Percentiles rank a stretch among this genome's conserved stretches.
These are phyloP conservation scores for Anabas testudineus DNA, from an alignment of 2,797 vertebrate genomes.

Conservation along the genomic window DNA sequence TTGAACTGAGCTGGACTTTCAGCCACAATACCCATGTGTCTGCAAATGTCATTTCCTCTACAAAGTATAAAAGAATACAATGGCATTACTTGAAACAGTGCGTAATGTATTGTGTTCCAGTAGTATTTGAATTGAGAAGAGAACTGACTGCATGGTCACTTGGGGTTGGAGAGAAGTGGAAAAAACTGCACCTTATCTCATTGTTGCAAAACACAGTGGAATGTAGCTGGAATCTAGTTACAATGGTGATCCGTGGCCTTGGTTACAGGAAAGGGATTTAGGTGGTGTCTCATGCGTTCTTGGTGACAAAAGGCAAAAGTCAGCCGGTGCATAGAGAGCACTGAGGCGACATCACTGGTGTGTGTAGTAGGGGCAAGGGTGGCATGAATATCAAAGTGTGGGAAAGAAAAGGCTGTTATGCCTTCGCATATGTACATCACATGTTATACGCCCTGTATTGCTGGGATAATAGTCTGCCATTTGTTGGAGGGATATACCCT, in stretches of 20 bases:
- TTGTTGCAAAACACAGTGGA: constrained; percentile 72
- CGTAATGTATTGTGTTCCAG: constrained; percentile 30
- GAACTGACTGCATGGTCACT: constrained; percentile 32
- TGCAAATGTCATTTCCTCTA: constrained; percentile 50
- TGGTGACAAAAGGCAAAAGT: constrained; percentile 74
- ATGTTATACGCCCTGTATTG: neutral
- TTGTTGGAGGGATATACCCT: neutral
- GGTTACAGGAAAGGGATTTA: constrained; percentile 80
- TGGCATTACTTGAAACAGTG: constrained; percentile 42
- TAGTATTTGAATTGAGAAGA: constrained; percentile 28
- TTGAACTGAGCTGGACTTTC: neutral
- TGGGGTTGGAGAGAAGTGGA: constrained; percentile 44
- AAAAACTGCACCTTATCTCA: constrained; percentile 69
- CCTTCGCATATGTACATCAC: neutral
- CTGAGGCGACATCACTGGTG: constrained; percentile 52
- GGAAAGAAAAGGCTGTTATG: constrained; percentile 19
- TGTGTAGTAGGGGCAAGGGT: constrained; percentile 12
- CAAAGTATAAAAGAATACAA: constrained; percentile 38
- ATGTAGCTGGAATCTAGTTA: constrained; percentile 78
- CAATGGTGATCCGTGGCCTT: constrained; percentile 72
- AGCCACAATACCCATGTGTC: constrained; percentile 22
- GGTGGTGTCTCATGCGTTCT: constrained; percentile 70
- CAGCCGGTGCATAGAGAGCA: constrained; percentile 55
- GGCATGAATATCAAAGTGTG: constrained; percentile 41
- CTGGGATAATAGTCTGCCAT: neutral